Percentiles rank a stretch among this genome's conserved stretches.
Evolutionary conservation across 2,113 vertebrate species (phyloP).

Genomic region (Strix aluco): DNA sequence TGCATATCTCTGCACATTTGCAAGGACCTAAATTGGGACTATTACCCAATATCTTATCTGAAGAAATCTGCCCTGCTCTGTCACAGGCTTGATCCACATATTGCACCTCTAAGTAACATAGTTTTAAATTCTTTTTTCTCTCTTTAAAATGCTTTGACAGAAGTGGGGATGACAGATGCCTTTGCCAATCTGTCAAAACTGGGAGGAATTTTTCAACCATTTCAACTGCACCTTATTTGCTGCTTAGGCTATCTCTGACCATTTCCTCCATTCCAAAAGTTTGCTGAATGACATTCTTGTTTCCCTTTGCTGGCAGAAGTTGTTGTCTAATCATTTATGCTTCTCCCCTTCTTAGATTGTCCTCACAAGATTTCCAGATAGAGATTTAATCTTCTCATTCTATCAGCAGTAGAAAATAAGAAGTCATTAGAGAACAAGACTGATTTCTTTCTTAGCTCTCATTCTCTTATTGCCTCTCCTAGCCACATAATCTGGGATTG

Average conservation of each 20-base stretch:
- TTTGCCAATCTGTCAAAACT: conserved; percentile 38
- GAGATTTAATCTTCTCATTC: conserved; percentile 5
- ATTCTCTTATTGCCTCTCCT: conserved; percentile 41
- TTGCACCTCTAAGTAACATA: background rate
- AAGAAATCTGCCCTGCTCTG: background rate
- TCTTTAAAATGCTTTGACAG: background rate
- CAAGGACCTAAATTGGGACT: background rate
- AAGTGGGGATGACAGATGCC: conserved; percentile 34
- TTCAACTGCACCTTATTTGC: background rate
- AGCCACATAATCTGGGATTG: conserved; percentile 37
- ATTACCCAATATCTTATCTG: background rate
- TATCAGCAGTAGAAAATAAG: conserved; percentile 12
- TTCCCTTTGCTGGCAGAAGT: background rate
- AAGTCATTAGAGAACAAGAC: conserved; percentile 53
- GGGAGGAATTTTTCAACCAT: conserved; percentile 20
- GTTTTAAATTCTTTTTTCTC: background rate
- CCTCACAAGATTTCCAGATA: conserved; percentile 28
- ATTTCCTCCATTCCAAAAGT: background rate
- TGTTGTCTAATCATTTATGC: background rate
- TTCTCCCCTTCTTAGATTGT: background rate
- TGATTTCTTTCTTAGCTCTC: conserved; percentile 40
- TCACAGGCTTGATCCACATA: background rate
- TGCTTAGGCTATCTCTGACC: background rate
- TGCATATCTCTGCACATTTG: background rate
- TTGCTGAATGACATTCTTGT: background rate